Conservation (phyloP, 1,140 invertebrate species). For the Drosophila elegans region DNA sequence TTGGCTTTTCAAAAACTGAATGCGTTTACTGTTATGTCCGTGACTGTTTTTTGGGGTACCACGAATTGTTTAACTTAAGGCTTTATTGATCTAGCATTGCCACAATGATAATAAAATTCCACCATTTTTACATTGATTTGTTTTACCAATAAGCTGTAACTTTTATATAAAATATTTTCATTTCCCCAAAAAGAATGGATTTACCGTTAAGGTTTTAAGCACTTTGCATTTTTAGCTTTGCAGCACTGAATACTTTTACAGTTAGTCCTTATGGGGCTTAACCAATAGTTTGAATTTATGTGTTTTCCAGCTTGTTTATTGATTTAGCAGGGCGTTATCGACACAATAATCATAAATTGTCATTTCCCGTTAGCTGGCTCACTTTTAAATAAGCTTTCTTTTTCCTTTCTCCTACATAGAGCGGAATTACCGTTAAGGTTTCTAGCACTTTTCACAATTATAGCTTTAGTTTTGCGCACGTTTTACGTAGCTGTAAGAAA, state of each 20-base stretch:
- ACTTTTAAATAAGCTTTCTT: neutral
- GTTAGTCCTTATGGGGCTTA: neutral
- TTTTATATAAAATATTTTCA: slow-evolving; percentile 8
- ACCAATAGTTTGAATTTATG: neutral
- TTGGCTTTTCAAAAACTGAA: slow-evolving; percentile 38
- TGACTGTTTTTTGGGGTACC: slow-evolving; percentile 13
- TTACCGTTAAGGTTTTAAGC: neutral
- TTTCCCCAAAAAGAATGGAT: neutral
- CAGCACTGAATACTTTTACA: neutral
- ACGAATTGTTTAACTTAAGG: neutral
- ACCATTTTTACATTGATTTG: slow-evolving; percentile 1
- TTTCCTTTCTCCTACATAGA: slow-evolving; percentile 3
- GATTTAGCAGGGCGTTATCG: neutral
- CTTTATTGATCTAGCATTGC: slow-evolving; percentile 55
- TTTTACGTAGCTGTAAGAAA: slow-evolving; percentile 25
- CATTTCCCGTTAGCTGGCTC: neutral
- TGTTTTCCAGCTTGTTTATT: slow-evolving; percentile 2
- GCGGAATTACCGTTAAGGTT: neutral
- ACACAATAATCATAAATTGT: neutral
- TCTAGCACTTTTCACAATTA: slow-evolving; percentile 8
- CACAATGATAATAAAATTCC: slow-evolving; percentile 15
- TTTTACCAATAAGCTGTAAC: slow-evolving; percentile 43
- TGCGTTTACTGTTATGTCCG: slow-evolving; percentile 26
- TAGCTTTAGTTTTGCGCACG: slow-evolving; percentile 33
- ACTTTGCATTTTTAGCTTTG: neutral